These are phyloP conservation scores for Parazoanthus swiftii DNA, from an alignment of 92 coral and sea anemone genomes.

Conservation along the genomic window DNA sequence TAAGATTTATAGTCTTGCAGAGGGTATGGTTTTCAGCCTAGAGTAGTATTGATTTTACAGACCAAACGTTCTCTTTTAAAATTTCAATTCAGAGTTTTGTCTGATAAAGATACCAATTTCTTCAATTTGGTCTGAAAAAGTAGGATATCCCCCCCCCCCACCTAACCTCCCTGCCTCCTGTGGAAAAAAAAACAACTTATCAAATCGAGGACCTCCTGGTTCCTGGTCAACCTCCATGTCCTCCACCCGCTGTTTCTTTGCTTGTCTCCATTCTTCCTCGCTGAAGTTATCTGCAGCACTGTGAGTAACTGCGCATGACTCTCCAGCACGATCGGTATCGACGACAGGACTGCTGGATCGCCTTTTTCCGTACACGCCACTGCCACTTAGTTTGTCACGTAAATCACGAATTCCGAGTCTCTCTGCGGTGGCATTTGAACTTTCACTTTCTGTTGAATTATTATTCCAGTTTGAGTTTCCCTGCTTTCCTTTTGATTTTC, in stretches of 20 bases:
- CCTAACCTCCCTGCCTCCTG: no score
- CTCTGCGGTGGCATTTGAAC: slow-evolving; percentile 7
- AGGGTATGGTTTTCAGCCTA: no score
- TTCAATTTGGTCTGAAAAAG: no score
- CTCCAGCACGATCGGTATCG: neutral
- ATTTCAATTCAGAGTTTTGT: neutral
- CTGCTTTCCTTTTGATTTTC: neutral
- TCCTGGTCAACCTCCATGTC: slow-evolving; percentile 22
- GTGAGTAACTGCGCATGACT: neutral
- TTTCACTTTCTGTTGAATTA: neutral
- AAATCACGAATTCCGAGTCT: slow-evolving; percentile 8
- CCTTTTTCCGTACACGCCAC: neutral
- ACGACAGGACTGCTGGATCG: neutral
- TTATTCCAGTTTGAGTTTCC: neutral
- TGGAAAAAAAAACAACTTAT: no score
- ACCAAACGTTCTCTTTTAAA: no score
- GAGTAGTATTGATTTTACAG: no score
- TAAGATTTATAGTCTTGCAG: no score
- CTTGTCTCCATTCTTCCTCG: neutral
- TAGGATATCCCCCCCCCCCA: no score
- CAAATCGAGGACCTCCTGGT: neutral
- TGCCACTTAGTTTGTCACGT: slow-evolving; percentile 7
- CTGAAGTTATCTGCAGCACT: neutral
- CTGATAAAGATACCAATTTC: neutral
- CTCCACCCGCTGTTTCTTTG: slow-evolving; percentile 33